phyloP scores from a whole-genome alignment of 2,888 invertebrate species.

The Leptura quadrifasciata region DNA sequence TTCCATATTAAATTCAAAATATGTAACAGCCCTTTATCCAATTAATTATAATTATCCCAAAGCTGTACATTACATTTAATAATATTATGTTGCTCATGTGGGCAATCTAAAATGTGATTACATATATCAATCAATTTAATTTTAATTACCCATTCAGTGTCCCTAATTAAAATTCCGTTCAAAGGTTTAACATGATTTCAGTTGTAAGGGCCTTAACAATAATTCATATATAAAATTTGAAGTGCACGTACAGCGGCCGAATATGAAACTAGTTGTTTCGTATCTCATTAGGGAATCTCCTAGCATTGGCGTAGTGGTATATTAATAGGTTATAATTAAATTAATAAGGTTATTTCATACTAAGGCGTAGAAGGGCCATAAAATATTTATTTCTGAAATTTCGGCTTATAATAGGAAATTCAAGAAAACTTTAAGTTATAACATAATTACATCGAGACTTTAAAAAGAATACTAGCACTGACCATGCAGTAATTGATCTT shows the following conservation, averaged over 20 bases:
- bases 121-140: slow-evolving; percentile 44
- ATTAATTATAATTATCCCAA: slow-evolving; percentile 28
- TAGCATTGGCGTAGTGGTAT: background rate
- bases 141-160: slow-evolving; percentile 35
- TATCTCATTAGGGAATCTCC: slow-evolving; percentile 8
- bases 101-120: slow-evolving; percentile 40
- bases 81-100: slow-evolving; percentile 13
- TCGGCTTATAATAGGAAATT: no score
- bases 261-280: slow-evolving; percentile 4
- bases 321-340: no score
- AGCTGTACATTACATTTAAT: slow-evolving; percentile 19
- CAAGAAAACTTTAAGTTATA: no score
- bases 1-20: background rate
- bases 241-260: background rate
- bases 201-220: slow-evolving; percentile 18
- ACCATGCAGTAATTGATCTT: no score
- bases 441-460: no score
- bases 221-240: slow-evolving; percentile 24
- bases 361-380: no score
- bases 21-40: background rate
- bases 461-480: no score
- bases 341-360: no score
- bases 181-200: slow-evolving; percentile 28
- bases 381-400: no score
- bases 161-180: slow-evolving; percentile 54